Conservation (phyloP, 2,797 vertebrate genomes). For the Smutsia temminckii region DNA sequence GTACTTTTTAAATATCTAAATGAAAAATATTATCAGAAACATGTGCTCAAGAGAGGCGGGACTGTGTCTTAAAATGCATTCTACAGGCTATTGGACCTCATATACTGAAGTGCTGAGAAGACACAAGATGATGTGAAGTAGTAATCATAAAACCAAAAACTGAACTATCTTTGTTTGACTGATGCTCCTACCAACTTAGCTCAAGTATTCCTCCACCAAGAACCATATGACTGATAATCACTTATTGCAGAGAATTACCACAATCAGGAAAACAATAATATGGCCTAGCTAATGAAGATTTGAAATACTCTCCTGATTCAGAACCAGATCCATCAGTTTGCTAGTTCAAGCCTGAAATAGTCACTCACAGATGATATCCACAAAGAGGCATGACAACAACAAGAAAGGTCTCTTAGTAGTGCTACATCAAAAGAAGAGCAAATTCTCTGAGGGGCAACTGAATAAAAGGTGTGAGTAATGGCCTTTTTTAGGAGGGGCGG, state of each 20-base stretch:
- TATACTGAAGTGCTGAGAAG: neutral
- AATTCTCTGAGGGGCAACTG: neutral
- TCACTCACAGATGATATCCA: constrained; percentile 44
- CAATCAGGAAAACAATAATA: neutral
- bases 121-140: neutral
- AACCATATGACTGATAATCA: neutral
- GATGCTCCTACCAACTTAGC: constrained; percentile 7
- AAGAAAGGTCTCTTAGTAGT: neutral
- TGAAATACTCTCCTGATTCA: constrained; percentile 19
- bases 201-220: constrained; percentile 10
- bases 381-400: neutral
- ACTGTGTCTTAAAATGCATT: neutral
- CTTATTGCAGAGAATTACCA: constrained; percentile 41
- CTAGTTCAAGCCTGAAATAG: constrained; percentile 22
- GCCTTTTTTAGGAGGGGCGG: neutral
- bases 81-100: neutral
- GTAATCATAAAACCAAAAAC: constrained; percentile 14
- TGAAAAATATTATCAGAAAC: constrained; percentile 55
- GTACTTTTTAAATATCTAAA: constrained; percentile 26
- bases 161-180: constrained; percentile 15
- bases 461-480: constrained; percentile 9
- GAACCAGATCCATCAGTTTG: neutral
- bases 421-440: constrained; percentile 52
- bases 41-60: neutral
- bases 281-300: neutral